Conservation (phyloP, 2,113 vertebrate genomes). For the Antigone vipio region DNA sequence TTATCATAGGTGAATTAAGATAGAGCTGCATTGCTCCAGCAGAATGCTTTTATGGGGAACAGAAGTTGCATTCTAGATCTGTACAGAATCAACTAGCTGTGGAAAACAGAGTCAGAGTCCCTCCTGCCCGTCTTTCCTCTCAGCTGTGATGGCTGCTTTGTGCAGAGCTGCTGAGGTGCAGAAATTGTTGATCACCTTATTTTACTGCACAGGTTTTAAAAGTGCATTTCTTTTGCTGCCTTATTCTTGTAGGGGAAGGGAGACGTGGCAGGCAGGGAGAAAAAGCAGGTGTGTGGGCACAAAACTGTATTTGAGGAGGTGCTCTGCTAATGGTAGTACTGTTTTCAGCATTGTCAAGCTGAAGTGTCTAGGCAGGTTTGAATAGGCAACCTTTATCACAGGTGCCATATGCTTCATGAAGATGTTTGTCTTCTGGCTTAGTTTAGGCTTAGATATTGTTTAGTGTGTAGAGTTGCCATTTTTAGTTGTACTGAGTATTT, state of each 20-base stretch:
- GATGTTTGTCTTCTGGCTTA: not conserved
- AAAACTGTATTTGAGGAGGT: not conserved
- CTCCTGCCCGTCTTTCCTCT: not conserved
- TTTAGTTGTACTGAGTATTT: not conserved
- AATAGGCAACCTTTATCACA: not conserved
- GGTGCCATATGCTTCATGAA: not conserved
- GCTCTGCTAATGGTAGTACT: not conserved
- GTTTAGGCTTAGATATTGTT: not conserved
- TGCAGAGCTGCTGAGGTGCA: not conserved
- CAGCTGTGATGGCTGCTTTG: not conserved
- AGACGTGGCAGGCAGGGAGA: not conserved
- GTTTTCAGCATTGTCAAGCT: not conserved
- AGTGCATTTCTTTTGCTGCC: not conserved
- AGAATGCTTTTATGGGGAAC: not conserved
- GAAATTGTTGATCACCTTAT: not conserved
- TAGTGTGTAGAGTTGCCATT: not conserved
- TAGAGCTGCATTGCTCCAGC: not conserved
- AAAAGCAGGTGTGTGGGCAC: not conserved
- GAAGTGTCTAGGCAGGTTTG: not conserved
- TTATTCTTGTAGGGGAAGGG: not conserved
- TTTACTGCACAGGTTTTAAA: not conserved
- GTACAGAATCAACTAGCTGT: not conserved
- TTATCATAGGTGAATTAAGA: not conserved
- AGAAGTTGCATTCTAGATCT: not conserved
- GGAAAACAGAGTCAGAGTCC: not conserved